These are phyloP conservation scores for Drosophila bipectinata DNA, from an alignment of 1,140 invertebrate species.

Conservation along the genomic window DNA sequence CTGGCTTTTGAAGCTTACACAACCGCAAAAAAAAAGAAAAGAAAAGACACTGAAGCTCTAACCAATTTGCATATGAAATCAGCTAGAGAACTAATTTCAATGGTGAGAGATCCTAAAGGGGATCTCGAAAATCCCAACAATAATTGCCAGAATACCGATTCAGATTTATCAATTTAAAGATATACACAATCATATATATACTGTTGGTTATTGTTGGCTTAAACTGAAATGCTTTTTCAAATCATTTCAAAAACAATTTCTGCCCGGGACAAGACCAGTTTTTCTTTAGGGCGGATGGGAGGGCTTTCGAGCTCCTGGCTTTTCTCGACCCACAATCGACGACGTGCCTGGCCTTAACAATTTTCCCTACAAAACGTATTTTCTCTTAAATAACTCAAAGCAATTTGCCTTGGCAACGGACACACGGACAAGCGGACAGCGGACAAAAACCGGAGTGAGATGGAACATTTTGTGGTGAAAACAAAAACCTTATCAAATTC, in stretches of 20 bases:
- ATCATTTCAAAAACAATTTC: constrained; percentile 56
- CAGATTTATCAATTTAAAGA: constrained; percentile 35
- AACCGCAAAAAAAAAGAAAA: constrained; percentile 31
- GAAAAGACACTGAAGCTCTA: constrained; percentile 8
- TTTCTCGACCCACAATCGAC: constrained; percentile 28
- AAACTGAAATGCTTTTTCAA: constrained; percentile 44
- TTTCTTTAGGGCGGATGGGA: neutral
- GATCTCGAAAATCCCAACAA: constrained; percentile 17
- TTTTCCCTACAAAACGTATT: constrained; percentile 20
- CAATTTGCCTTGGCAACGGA: constrained; percentile 50
- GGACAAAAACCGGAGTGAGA: neutral
- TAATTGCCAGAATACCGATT: constrained; percentile 6
- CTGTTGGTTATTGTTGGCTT: constrained; percentile 39
- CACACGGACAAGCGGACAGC: constrained; percentile 4
- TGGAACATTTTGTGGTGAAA: constrained; percentile 22
- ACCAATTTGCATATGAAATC: constrained; percentile 69
- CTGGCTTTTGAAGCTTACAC: constrained; percentile 31
- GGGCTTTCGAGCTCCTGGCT: neutral
- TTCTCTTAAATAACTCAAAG: constrained; percentile 54
- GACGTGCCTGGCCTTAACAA: constrained; percentile 59
- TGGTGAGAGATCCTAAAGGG: neutral
- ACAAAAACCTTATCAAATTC: constrained; percentile 70
- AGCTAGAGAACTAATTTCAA: constrained; percentile 48
- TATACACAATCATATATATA: constrained; percentile 10
- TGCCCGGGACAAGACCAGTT: neutral